A percentile compares a stretch with the other conserved stretches of the same genome.
Conservation (phyloP, 1,140 invertebrate species). For the Drosophila grimshawi region DNA sequence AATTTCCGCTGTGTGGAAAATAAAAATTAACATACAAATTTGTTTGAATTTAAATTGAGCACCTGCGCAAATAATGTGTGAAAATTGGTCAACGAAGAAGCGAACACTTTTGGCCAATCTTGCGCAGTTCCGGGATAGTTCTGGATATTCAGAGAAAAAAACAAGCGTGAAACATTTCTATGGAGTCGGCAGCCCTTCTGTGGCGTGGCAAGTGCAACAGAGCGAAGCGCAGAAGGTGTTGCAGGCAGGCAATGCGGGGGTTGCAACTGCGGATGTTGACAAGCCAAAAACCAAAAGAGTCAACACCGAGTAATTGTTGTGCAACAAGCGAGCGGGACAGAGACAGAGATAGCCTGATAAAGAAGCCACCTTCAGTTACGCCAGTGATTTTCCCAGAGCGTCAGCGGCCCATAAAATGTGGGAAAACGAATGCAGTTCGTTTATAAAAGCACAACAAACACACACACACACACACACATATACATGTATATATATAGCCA, state of each 20-base stretch:
- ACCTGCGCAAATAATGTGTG: slow-evolving; percentile 67
- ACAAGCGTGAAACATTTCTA: slow-evolving; percentile 59
- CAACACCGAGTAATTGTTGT: slow-evolving; percentile 70
- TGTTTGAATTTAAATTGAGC: slow-evolving; percentile 44
- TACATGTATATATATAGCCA: no score
- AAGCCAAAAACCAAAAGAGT: slow-evolving; percentile 22
- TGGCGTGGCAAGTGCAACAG: slow-evolving; percentile 41
- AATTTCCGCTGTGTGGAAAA: slow-evolving; percentile 59
- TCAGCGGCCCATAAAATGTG: slow-evolving; percentile 68
- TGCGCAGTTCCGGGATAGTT: slow-evolving; percentile 67
- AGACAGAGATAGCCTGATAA: not conserved
- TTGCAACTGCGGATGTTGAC: slow-evolving; percentile 38
- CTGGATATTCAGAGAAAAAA: slow-evolving; percentile 24
- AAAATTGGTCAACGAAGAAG: slow-evolving; percentile 60
- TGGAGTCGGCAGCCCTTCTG: slow-evolving; percentile 40
- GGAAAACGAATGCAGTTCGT: slow-evolving; percentile 56
- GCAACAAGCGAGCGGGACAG: slow-evolving; percentile 45
- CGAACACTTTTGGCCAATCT: slow-evolving; percentile 52
- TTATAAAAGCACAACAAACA: not conserved
- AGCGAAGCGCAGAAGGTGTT: slow-evolving; percentile 60
- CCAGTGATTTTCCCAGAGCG: slow-evolving; percentile 73
- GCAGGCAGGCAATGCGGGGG: slow-evolving; percentile 44
- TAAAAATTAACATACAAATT: slow-evolving; percentile 62
- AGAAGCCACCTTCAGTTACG: slow-evolving; percentile 50
- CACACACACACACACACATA: slow-evolving; percentile 6